These are phyloP conservation scores for Anoplopoma fimbria DNA, from an alignment of 2,113 vertebrate genomes.

Conservation along the genomic window DNA sequence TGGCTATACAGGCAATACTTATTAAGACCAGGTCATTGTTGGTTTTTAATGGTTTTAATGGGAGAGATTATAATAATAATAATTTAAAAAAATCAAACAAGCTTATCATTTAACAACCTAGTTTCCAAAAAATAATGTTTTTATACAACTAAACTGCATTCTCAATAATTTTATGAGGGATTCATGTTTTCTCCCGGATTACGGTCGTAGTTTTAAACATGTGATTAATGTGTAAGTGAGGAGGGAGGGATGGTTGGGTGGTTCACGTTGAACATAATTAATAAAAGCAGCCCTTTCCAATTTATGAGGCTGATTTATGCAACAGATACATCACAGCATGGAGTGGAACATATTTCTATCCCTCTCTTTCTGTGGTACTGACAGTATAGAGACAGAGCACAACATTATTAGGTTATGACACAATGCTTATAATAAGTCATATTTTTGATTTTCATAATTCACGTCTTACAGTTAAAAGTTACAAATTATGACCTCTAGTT, in stretches of 20 bases:
- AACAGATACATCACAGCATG: conserved; percentile 64
- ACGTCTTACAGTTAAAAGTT: conserved; percentile 9
- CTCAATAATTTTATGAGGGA: background rate
- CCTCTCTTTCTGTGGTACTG: conserved; percentile 25
- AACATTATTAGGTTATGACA: conserved; percentile 40
- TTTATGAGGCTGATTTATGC: conserved; percentile 80
- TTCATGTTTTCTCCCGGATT: background rate
- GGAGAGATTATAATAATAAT: background rate
- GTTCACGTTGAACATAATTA: conserved; percentile 73
- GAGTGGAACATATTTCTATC: conserved; percentile 37
- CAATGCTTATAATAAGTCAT: conserved; percentile 25
- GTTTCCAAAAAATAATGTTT: background rate
- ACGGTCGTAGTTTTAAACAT: background rate
- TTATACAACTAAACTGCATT: background rate
- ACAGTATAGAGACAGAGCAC: conserved; percentile 17
- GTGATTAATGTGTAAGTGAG: conserved; percentile 10
- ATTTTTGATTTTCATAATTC: conserved; percentile 18
- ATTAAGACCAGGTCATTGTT: background rate
- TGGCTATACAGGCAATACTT: background rate
- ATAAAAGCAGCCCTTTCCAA: conserved; percentile 75
- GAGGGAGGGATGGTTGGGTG: conserved; percentile 55
- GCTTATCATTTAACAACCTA: background rate
- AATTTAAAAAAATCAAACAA: background rate
- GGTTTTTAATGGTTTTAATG: background rate
- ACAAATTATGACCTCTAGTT: background rate